Evolutionary conservation across 35 echinoderm and acorn worm genomes (phyloP), one percentile per base, ranked within the genome.

Genomic region (Stichopus chloronotus): DNA sequence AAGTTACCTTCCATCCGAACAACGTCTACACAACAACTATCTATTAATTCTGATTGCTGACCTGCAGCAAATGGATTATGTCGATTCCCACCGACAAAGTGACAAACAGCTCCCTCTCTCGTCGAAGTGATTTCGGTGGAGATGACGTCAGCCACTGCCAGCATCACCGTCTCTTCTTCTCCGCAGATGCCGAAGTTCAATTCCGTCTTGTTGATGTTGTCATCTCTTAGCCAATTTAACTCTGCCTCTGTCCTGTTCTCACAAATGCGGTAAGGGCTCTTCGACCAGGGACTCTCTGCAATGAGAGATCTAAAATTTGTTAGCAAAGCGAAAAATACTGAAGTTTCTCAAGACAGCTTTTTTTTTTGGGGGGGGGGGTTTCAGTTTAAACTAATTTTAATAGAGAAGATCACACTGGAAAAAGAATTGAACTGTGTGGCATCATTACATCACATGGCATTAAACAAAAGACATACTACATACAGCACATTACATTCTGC

Each of bases 51-150:
- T 65, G 61, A 65, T 43, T 65, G 69, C 69, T 74, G 4, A 96
- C 95, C 95, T 83, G 95, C 89, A 16, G 87, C 24, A 83, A 94
- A 89, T 54, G 92, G 93, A 63, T 92, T 78, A 78, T 96, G 93
- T 9, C 19, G 71, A 90, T 96, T 94, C 58, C 95, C 95, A 54
- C 95, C 95, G 8, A 78, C 58, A 92, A 96, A 96, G 88, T 61
- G 25, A 58, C 95, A 96, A 19, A 94, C 92, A 58, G 83, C 90
- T 53, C 95, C 95, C 53, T 91, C 78, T 92, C 95, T 92, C 13
- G 93, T 92, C 3, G 95, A 94, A 53, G 22, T 43, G 7, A 96
- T 90, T 65, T 91, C 90, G 16, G 95, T 94, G 59, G 88, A 59
- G 21, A 94, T 83, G 16, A 96, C 93, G 4, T 74, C 82, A 68